Evolutionary conservation across 2,888 invertebrate species (phyloP), one percentile per base, ranked within the genome.

Genomic region (Aphodius sticticus): DNA sequence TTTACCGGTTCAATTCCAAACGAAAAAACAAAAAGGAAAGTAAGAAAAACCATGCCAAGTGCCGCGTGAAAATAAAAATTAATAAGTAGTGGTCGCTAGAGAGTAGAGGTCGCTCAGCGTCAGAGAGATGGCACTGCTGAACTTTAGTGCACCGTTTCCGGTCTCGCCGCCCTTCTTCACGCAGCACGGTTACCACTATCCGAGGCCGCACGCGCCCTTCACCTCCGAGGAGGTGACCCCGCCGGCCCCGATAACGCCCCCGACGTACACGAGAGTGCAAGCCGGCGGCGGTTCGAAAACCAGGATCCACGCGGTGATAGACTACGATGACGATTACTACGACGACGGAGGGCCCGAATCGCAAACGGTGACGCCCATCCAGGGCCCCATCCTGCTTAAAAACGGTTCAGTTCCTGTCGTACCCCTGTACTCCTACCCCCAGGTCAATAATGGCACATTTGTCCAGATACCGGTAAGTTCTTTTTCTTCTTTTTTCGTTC

Each of bases 401-500:
- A 96, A 96, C 88, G 96, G 96, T 80, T 93, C 94, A 72, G 96
- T 96, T 77, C 96, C 96, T 75, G 96, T 96, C 6, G 96, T 96
- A 82, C 96, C 96, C 26, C 91, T 96, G 72, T 96, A 96, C 84
- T 95, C 96, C 77, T 96, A 96, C 90, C 94, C 95, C 76, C 94
- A 95, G 84, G 91, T 95, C 86, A 96, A 95, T 90, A 96, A 96
- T 89, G 96, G 96, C 83, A 93, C 95, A 75, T 94, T 96, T 89
- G 94, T 96, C 84, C 96, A 96, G 91, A 96, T 96, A 91, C 96
- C 96, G 91, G 96, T 96, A 90, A 96, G 96, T 93, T 81, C n/a
- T 71, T 71, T 78, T 77, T 75, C 77, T 72, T 16, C 12, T 69
- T 26, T 69, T 35, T n/a, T n/a, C 1, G 26, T 3, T 26, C 26